Evolutionary conservation across 1,140 invertebrate species (phyloP).

Genomic region (Drepana arcuata): DNA sequence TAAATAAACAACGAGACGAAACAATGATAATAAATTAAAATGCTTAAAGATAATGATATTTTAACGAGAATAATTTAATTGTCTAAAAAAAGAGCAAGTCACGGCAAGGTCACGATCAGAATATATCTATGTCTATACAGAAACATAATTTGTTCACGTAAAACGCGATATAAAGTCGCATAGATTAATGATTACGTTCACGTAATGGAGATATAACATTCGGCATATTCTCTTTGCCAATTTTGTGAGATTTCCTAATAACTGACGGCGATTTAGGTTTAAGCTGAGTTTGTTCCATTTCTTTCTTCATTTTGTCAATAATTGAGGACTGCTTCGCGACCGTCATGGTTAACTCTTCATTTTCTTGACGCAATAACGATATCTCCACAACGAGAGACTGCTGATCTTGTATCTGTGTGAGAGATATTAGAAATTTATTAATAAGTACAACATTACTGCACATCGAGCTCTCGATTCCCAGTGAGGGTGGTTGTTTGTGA

Average conservation of each 20-base stretch:
- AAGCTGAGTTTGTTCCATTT: constrained; percentile 33
- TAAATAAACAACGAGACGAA: no score
- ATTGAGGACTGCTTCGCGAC: constrained; percentile 55
- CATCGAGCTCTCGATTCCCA: no score
- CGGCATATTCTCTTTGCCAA: constrained; percentile 59
- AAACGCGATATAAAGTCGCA: no score
- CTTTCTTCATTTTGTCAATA: constrained; percentile 59
- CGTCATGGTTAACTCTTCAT: constrained; percentile 53
- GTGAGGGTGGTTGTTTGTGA: no score
- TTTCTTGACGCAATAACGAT: constrained; percentile 59
- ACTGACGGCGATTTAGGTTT: constrained; percentile 53
- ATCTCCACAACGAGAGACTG: constrained; percentile 59
- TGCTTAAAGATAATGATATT: no score
- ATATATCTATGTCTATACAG: no score
- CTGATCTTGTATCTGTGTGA: constrained; percentile 60
- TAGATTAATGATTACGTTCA: constrained; percentile 63
- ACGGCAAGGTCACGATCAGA: no score
- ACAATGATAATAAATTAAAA: no score
- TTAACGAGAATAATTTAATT: no score
- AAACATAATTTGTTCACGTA: no score
- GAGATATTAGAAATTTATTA: neutral
- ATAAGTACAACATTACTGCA: no score
- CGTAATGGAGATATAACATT: constrained; percentile 47
- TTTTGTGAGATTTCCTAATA: constrained; percentile 45
- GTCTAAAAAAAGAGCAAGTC: no score